These are phyloP conservation scores for Lutjanus erythropterus DNA, from an alignment of 2,113 vertebrate species.

Conservation along the genomic window DNA sequence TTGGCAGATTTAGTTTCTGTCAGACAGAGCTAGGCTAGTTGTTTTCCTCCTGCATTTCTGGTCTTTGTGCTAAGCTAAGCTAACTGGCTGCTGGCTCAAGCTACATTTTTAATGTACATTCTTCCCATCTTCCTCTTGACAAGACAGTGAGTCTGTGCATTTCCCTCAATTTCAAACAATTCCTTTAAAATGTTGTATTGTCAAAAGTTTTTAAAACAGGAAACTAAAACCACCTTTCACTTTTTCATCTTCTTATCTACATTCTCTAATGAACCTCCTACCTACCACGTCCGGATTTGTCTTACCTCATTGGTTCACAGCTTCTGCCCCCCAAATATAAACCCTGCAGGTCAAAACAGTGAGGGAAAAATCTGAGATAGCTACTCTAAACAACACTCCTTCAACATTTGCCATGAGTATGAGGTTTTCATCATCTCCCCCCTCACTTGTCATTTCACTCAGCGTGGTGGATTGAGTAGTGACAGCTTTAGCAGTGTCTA, in stretches of 20 bases:
- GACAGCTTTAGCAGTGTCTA: conserved; percentile 57
- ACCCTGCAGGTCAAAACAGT: background rate
- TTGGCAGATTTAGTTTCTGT: background rate
- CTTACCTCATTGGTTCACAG: conserved; percentile 1
- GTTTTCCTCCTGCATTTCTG: too few relatives aligned
- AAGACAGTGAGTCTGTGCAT: background rate
- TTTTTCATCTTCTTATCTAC: too few relatives aligned
- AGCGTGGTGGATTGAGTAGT: conserved; percentile 44
- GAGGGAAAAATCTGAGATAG: background rate
- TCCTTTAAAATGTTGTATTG: too few relatives aligned
- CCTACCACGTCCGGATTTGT: too few relatives aligned
- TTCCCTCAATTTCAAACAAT: too few relatives aligned
- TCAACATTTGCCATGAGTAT: conserved; percentile 11
- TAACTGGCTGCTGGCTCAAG: background rate
- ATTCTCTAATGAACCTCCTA: too few relatives aligned
- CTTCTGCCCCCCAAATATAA: background rate
- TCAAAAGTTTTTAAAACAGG: too few relatives aligned
- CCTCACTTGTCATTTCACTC: conserved; percentile 32
- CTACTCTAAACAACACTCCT: background rate
- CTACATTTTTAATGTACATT: too few relatives aligned
- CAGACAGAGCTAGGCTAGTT: background rate
- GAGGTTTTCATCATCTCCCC: conserved; percentile 12
- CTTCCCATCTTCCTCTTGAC: too few relatives aligned
- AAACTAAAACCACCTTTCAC: too few relatives aligned
- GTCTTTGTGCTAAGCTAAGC: conserved; percentile 1